phyloP scores from a whole-genome alignment of 2,888 invertebrate species.

The Sesia apiformis region DNA sequence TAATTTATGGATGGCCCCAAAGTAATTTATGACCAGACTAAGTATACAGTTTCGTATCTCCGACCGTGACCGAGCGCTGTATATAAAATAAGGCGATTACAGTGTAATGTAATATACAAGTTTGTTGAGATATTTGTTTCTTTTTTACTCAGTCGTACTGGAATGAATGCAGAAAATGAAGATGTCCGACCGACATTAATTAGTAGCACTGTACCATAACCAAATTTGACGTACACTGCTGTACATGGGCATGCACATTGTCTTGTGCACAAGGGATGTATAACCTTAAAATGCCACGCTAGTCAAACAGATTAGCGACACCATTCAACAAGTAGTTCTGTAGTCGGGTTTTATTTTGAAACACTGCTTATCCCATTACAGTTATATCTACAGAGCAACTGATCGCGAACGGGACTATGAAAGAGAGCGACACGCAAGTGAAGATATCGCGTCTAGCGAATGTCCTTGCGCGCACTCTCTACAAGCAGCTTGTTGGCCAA shows the following conservation, averaged over 20 bases:
- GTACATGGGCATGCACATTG: not conserved
- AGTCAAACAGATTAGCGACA: not conserved
- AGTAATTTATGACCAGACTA: no score
- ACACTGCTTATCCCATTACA: constrained; percentile 8
- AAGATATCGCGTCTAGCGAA: constrained; percentile 79
- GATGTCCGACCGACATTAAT: constrained; percentile 3
- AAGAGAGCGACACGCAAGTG: constrained; percentile 72
- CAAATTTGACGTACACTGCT: no score
- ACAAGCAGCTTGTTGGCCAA: constrained; percentile 71
- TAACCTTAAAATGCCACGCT: no score
- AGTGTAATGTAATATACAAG: no score
- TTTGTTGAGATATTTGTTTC: no score
- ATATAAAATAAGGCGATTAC: no score
- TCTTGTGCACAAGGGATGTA: no score
- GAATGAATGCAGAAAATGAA: not conserved
- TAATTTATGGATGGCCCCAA: no score
- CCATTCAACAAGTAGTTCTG: not conserved
- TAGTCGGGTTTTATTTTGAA: not conserved
- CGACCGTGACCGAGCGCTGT: no score
- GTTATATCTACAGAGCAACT: constrained; percentile 49
- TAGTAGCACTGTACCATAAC: no score
- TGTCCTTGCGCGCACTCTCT: constrained; percentile 78
- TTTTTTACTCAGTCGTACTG: not conserved
- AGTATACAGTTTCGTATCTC: no score
- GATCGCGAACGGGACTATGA: constrained; percentile 47